These are phyloP conservation scores for Cheilosia vulpina DNA, from an alignment of 2,888 invertebrate genomes.

Conservation along the genomic window DNA sequence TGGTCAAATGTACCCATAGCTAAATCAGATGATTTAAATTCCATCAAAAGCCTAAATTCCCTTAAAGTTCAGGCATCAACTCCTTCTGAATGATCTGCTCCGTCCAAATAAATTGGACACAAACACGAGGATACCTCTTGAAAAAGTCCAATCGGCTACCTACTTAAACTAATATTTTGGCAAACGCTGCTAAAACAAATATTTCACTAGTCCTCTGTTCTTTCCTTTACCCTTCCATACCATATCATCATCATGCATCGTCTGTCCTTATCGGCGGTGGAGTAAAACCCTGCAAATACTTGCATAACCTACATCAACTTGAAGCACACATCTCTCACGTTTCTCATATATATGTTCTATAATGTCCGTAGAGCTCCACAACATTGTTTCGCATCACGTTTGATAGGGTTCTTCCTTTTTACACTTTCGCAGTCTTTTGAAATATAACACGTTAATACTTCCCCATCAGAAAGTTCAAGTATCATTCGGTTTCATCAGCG, in stretches of 20 bases:
- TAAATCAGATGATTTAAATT: too few relatives aligned
- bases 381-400: constrained; percentile 42
- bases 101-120: too few relatives aligned
- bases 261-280: background rate
- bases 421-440: constrained; percentile 22
- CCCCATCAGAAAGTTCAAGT: constrained; percentile 44
- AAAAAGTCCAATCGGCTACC: too few relatives aligned
- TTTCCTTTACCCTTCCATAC: background rate
- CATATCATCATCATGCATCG: background rate
- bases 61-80: too few relatives aligned
- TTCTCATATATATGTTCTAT: background rate
- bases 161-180: background rate
- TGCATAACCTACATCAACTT: constrained; percentile 13
- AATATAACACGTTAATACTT: constrained; percentile 38
- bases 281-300: background rate
- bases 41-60: too few relatives aligned
- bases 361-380: constrained; percentile 17
- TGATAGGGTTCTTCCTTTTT: constrained; percentile 1
- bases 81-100: too few relatives aligned
- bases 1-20: too few relatives aligned
- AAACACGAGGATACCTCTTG: too few relatives aligned
- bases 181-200: background rate
- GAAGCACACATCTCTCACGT: background rate
- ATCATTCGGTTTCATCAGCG: constrained; percentile 19
- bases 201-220: background rate